Evolutionary conservation across 2,797 vertebrate genomes (phyloP).

Genomic region (Sparus aurata): DNA sequence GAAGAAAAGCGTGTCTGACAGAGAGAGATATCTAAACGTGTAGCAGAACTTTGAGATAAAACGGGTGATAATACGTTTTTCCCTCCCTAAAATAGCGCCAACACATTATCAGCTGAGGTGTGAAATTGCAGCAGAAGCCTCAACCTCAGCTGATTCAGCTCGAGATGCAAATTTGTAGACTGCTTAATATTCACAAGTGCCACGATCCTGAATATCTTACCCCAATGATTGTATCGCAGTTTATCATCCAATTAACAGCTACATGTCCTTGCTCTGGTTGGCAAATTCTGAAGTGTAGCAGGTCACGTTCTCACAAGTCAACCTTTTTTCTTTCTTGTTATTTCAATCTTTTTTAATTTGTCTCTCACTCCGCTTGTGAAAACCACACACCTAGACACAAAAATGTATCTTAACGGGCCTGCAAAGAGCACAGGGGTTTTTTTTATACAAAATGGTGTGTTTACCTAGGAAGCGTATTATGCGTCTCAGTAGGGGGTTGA

Average conservation of each 20-base stretch:
- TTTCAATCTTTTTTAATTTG: neutral
- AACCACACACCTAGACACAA: neutral
- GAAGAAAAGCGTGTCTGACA: constrained; percentile 8
- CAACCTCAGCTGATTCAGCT: constrained; percentile 47
- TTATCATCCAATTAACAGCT: constrained; percentile 60
- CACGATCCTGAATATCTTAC: constrained; percentile 35
- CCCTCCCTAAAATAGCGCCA: constrained; percentile 55
- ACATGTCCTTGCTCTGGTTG: neutral
- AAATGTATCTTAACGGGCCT: neutral
- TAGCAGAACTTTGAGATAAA: constrained; percentile 26
- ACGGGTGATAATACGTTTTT: constrained; percentile 18
- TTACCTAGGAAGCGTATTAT: constrained; percentile 91
- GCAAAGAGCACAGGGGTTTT: constrained; percentile 4
- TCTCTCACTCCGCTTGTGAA: neutral
- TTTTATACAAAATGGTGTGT: neutral
- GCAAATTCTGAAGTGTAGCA: constrained; percentile 18
- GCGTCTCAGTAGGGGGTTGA: constrained; percentile 90
- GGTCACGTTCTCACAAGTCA: constrained; percentile 32
- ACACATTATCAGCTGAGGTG: constrained; percentile 67
- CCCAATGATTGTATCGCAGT: constrained; percentile 36
- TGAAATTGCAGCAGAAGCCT: constrained; percentile 59
- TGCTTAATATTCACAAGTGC: constrained; percentile 62
- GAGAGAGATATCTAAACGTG: neutral
- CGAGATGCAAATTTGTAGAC: constrained; percentile 56
- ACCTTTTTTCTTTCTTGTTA: constrained; percentile 7